Conservation (phyloP, 2,888 invertebrate genomes). For the Thelaira solivaga region DNA sequence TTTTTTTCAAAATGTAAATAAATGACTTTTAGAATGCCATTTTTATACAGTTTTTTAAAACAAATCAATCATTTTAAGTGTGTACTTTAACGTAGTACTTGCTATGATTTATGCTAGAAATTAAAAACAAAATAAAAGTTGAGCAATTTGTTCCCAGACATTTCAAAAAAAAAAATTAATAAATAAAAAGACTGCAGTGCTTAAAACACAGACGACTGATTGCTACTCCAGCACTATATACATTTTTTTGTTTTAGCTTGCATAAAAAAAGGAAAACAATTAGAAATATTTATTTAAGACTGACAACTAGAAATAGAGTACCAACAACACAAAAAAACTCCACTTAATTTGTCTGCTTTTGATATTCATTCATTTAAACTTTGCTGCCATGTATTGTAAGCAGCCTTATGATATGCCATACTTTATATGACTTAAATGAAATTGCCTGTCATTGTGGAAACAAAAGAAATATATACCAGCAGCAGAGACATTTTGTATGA, state of each 20-base stretch:
- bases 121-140: not conserved
- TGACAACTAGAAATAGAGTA: conserved; percentile 15
- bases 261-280: conserved; percentile 24
- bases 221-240: not conserved
- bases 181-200: no score
- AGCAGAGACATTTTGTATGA: conserved; percentile 1
- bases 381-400: not conserved
- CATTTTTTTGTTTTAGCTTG: no score
- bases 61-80: conserved; percentile 24
- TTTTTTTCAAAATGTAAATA: no score
- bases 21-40: no score
- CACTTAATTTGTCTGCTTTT: conserved; percentile 28
- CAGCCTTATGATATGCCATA: conserved; percentile 29
- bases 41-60: no score
- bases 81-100: not conserved
- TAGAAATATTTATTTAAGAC: conserved; percentile 28
- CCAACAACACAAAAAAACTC: not conserved
- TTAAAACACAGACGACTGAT: not conserved
- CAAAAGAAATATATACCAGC: conserved; percentile 37
- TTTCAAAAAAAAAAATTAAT: not conserved
- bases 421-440: conserved; percentile 33
- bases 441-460: conserved; percentile 40
- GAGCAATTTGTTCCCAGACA: not conserved
- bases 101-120: not conserved
- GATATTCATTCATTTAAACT: conserved; percentile 15